Conservation (phyloP, 2,113 vertebrate species). For the Corythornis vintsioides region DNA sequence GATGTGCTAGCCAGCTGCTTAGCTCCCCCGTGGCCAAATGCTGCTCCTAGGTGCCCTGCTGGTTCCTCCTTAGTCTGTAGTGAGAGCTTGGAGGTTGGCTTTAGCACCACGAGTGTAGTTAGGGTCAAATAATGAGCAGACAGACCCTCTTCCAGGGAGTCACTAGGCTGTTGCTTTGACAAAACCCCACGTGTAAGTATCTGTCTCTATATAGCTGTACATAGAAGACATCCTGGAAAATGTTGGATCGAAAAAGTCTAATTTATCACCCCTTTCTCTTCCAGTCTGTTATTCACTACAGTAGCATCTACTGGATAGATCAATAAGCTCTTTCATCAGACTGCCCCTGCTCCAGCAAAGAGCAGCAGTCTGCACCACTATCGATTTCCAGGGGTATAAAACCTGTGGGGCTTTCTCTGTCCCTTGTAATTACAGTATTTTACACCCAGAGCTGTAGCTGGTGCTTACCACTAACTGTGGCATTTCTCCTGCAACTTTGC, state of each 20-base stretch:
- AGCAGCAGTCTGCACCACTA: slow-evolving; percentile 57
- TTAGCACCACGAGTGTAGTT: not conserved
- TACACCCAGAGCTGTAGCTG: slow-evolving; percentile 66
- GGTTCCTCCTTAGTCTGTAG: not conserved
- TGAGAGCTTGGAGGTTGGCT: not conserved
- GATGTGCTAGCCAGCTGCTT: not conserved
- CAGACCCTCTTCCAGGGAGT: not conserved
- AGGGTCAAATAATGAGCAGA: not conserved
- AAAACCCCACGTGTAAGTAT: slow-evolving; percentile 18
- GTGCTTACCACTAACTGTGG: slow-evolving; percentile 60
- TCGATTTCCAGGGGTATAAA: slow-evolving; percentile 73
- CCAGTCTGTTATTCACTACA: slow-evolving; percentile 61
- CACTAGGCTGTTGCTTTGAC: slow-evolving; percentile 2
- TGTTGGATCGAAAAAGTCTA: slow-evolving; percentile 43
- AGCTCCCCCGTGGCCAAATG: not conserved
- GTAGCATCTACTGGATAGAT: slow-evolving; percentile 65
- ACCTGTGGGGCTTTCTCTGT: slow-evolving; percentile 52
- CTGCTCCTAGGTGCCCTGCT: not conserved
- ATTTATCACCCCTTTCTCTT: slow-evolving; percentile 59
- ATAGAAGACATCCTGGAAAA: slow-evolving; percentile 21
- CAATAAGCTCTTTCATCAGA: slow-evolving; percentile 68
- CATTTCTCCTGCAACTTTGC: slow-evolving; percentile 55
- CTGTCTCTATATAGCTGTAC: not conserved
- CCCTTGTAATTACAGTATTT: slow-evolving; percentile 73
- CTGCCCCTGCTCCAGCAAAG: slow-evolving; percentile 44